Evolutionary conservation across 2,888 invertebrate species (phyloP), one percentile per base, ranked within the genome.

Genomic region (Rutpela maculata): DNA sequence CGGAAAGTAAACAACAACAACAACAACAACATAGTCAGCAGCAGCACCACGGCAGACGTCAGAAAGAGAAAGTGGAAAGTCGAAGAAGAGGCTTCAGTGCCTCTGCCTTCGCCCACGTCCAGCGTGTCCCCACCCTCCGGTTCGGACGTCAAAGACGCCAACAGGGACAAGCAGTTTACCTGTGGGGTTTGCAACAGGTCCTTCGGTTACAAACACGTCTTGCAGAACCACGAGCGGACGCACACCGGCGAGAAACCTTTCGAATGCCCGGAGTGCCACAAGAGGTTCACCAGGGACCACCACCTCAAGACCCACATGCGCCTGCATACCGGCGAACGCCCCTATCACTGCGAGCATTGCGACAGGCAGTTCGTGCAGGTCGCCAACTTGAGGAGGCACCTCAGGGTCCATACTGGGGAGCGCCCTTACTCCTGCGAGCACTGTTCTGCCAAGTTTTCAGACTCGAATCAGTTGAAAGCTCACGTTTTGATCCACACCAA

Each of bases 241-340:
- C 98, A 98, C 89, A 98, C 98, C 0, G 98, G 98, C 0, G 98
- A 98, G 88, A 98, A 98, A 86, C 98, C 98, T 0, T 98, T 97
- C 90, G 96, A 97, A 88, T 98, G 98, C 87, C 95, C 94, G 38
- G 96, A 97, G 89, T 98, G 98, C 88, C 95, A 97, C 88, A 98
- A 98, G 89, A 81, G 97, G 81, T 98, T 98, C 90, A 98, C 97
- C 0, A 93, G 98, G 68, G 98, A 98, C 88, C 98, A 98, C 87
- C 98, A 98, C 86, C 91, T 98, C 71, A 98, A 98, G 90, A 98
- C 98, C 0, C 98, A 98, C 90, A 95, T 98, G 92, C 92, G 98
- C 31, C 91, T 98, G 78, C 98, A 98, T 89, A 98, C 98, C 0
- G 98, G 98, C 0, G 98, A 98, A 89, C 96, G 97, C 86, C 98